Base-by-base conservation (phyloP, 2,113 vertebrate genomes). In the Copsychus sechellarum region DNA sequence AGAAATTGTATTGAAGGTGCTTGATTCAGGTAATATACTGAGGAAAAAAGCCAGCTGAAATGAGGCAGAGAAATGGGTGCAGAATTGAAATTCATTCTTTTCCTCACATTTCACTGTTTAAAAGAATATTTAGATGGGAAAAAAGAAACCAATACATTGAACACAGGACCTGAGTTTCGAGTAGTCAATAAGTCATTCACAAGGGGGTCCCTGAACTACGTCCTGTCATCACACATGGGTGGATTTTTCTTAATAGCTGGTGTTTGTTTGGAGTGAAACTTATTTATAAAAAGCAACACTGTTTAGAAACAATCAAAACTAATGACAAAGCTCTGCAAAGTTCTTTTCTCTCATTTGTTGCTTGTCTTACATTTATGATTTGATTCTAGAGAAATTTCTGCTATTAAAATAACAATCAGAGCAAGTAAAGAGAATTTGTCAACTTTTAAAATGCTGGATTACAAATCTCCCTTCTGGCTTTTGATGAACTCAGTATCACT, bases 131-230 rank as follows among this genome's bases (percentile, higher is more conserved):
- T 87, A 78, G 12, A 45, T 14, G 2, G 24, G 13, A 23, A 70
- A 69, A 72, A n/a, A 61, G 4, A 61, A 81, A 77, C 7, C 9
- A 53, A 28, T 66, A 31, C 8, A 23, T 0, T 29, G 38, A 64
- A 72, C 6, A 45, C 0, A 31, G 12, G 17, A 48, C 15, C 24
- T 48, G n/a, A 85, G 15, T 21, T 61, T 74, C 2, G 1, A 50
- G 21, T 7, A 48, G 6, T 54, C 21, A 51, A 6, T 42, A 58
- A 0, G 1, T 33, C 23, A 33, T 26, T 79, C 28, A 28, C 0
- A 1, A 77, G 14, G 8, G 18, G 1, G 5, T 69, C 34, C 14
- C n/a, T 48, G 9, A 70, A 45, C 22, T 58, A 26, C 14, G 12
- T 89, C 62, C n/a, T 16, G 58, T 28, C 10, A 25, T 14, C 8